phyloP scores from a whole-genome alignment of 2,797 vertebrate species.

The Schizopygopsis malacanthus region DNA sequence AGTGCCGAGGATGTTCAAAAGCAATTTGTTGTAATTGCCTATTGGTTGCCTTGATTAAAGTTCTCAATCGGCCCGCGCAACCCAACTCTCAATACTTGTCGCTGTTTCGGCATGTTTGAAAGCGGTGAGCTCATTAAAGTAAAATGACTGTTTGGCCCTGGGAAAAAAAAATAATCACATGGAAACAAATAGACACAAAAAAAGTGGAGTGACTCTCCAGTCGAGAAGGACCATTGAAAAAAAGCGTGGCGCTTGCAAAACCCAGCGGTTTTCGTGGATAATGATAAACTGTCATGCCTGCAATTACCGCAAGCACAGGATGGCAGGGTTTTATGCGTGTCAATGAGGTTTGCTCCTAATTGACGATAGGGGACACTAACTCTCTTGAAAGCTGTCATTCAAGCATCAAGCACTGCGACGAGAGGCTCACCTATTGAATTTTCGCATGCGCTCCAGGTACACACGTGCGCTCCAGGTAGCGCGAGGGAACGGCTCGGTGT shows the following conservation, averaged over 20 bases:
- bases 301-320: constrained; percentile 81
- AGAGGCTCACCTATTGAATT: constrained; percentile 73
- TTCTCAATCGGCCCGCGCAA: constrained; percentile 66
- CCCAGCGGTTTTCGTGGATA: constrained; percentile 82
- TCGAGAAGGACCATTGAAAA: constrained; percentile 77
- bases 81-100: constrained; percentile 61
- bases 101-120: constrained; percentile 62
- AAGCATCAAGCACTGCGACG: constrained; percentile 71
- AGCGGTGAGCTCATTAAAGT: constrained; percentile 80
- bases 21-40: constrained; percentile 68
- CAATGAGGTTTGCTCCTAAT: constrained; percentile 81
- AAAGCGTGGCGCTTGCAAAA: constrained; percentile 78
- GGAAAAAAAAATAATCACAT: constrained; percentile 66
- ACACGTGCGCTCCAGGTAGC: constrained; percentile 53
- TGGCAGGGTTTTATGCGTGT: constrained; percentile 76
- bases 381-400: constrained; percentile 76
- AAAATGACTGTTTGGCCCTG: constrained; percentile 83
- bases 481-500: constrained; percentile 67
- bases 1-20: constrained; percentile 65
- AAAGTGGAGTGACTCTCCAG: constrained; percentile 76
- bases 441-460: constrained; percentile 53
- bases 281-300: constrained; percentile 84
- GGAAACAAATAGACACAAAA: constrained; percentile 68
- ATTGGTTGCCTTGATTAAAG: constrained; percentile 68
- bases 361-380: constrained; percentile 79